A percentile compares a stretch with the other conserved stretches of the same genome.
Evolutionary conservation across 2,113 vertebrate genomes (phyloP).

Genomic region (Notiomystis cincta): DNA sequence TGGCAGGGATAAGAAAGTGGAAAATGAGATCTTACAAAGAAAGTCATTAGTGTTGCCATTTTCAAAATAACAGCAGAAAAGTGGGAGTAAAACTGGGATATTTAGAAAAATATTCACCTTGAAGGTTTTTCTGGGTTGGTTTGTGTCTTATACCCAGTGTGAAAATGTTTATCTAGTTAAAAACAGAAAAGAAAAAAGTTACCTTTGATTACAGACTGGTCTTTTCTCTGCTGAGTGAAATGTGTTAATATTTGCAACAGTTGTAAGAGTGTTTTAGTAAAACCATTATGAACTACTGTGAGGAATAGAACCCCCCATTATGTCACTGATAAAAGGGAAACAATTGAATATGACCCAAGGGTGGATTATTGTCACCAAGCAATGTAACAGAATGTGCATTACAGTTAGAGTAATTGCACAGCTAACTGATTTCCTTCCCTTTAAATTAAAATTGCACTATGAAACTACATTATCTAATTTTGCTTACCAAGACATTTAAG

Average conservation of each 20-base stretch:
- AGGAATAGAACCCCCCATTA: conserved; percentile 22
- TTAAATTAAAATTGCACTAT: conserved; percentile 58
- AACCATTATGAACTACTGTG: conserved; percentile 14
- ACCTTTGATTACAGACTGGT: background rate
- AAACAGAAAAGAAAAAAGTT: background rate
- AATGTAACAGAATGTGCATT: conserved; percentile 31
- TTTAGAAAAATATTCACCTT: background rate
- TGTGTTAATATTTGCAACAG: conserved; percentile 53
- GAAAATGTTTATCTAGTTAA: background rate
- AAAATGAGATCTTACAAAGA: conserved; percentile 50
- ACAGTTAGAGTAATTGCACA: conserved; percentile 35
- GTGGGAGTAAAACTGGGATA: background rate
- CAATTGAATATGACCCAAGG: conserved; percentile 53
- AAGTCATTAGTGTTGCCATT: conserved; percentile 41
- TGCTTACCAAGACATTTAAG: conserved; percentile 49
- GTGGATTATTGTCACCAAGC: conserved; percentile 57
- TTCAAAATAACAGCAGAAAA: conserved; percentile 41
- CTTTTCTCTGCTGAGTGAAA: background rate
- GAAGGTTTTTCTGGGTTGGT: background rate
- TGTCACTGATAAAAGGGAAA: conserved; percentile 50
- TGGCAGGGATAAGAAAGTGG: conserved; percentile 46
- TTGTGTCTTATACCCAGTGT: background rate
- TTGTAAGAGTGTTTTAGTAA: conserved; percentile 29
- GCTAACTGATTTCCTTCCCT: conserved; percentile 55
- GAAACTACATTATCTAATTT: conserved; percentile 53